These are phyloP conservation scores for Parapsyche elsis DNA, from an alignment of 1,140 invertebrate genomes.

Conservation along the genomic window DNA sequence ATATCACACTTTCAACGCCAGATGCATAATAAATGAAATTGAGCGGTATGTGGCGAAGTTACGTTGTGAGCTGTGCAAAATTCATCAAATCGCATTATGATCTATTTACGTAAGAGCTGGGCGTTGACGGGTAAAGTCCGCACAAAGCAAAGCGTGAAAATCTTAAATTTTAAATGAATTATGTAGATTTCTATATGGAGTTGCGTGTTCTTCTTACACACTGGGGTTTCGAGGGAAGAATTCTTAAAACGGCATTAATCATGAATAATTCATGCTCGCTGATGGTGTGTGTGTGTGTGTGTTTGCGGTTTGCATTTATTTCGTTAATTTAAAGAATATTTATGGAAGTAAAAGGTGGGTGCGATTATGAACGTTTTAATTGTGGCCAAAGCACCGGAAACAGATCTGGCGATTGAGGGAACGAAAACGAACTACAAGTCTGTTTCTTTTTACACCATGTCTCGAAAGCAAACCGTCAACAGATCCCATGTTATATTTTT, in stretches of 20 bases:
- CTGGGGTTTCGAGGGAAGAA: not conserved
- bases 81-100: no score
- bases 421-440: constrained; percentile 24
- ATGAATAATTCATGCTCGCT: constrained; percentile 20
- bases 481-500: no score
- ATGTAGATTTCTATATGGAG: not conserved
- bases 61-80: no score
- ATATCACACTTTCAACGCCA: no score
- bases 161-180: no score
- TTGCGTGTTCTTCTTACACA: not conserved
- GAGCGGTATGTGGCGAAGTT: no score
- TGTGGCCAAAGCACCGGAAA: constrained; percentile 48
- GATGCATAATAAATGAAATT: no score
- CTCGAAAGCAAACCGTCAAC: no score
- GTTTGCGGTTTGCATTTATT: constrained; percentile 2
- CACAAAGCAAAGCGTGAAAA: no score
- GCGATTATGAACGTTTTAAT: constrained; percentile 55
- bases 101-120: no score
- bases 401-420: constrained; percentile 52
- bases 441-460: constrained; percentile 1
- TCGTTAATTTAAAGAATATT: not conserved
- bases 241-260: not conserved
- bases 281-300: not conserved
- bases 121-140: no score
- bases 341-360: constrained; percentile 37